Conservation (phyloP, 2,888 invertebrate species). For the Lasioglossum figueresi region DNA sequence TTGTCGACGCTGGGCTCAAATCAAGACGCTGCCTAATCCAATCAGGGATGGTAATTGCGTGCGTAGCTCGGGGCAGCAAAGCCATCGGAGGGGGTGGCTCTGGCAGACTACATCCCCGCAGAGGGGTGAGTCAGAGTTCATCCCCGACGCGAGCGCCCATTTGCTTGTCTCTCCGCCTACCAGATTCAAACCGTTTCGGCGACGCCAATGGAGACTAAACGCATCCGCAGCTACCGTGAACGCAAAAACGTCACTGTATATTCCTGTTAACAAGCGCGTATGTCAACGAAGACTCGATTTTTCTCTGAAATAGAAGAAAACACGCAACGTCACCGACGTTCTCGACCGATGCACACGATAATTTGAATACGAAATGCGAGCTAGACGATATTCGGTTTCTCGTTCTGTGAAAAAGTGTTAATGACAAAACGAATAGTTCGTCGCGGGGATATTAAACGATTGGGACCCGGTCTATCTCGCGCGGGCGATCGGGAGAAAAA, state of each 20-base stretch:
- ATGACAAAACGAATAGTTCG: neutral
- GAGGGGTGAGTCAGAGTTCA: constrained; percentile 75
- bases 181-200: constrained; percentile 68
- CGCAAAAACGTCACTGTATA: neutral
- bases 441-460: constrained; percentile 15
- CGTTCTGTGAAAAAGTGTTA: neutral
- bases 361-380: neutral
- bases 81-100: constrained; percentile 68
- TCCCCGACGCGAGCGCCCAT: constrained; percentile 62
- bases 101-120: constrained; percentile 70
- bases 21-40: constrained; percentile 81
- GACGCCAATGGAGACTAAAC: constrained; percentile 61
- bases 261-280: too few relatives aligned
- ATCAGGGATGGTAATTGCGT: constrained; percentile 82
- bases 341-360: neutral
- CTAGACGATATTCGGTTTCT: neutral
- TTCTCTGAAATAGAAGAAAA: neutral
- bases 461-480: constrained; percentile 7
- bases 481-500: constrained; percentile 6
- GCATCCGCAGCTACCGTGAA: constrained; percentile 45
- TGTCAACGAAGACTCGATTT: neutral
- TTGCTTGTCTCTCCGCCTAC: constrained; percentile 62
- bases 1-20: constrained; percentile 77
- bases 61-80: constrained; percentile 79
- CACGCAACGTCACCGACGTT: neutral